Percentiles rank a stretch among this genome's conserved stretches.
Conservation (phyloP, 2,113 vertebrate species). For the Chlamydotis undulata region DNA sequence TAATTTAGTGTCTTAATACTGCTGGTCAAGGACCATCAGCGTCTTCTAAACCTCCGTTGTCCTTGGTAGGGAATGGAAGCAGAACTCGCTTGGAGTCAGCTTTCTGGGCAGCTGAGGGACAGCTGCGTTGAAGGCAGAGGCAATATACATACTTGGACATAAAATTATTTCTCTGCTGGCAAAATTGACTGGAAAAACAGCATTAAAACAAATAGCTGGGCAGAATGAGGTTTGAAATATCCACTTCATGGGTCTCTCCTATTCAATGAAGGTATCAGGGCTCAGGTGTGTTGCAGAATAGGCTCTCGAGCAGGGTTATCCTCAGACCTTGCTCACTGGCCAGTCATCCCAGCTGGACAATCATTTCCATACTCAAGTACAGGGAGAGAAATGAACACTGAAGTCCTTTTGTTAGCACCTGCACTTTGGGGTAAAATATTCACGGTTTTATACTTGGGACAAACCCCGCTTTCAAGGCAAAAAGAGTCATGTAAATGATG, state of each 20-base stretch:
- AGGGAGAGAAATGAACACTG: not conserved
- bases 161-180: not conserved
- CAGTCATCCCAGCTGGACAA: not conserved
- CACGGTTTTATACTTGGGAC: not conserved
- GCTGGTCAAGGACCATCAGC: constrained; percentile 72
- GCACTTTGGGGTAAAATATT: not conserved
- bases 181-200: not conserved
- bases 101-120: constrained; percentile 33
- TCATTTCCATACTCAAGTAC: not conserved
- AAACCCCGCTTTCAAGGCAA: not conserved
- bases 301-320: not conserved
- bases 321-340: not conserved
- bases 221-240: not conserved
- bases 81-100: constrained; percentile 23
- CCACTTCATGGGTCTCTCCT: not conserved
- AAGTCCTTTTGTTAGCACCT: not conserved
- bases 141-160: not conserved
- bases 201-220: not conserved
- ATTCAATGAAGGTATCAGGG: not conserved
- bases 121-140: not conserved
- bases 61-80: constrained; percentile 67
- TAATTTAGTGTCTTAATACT: constrained; percentile 76
- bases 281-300: not conserved
- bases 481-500: not conserved
- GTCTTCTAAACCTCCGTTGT: constrained; percentile 61